Evolutionary conservation across 2,888 invertebrate genomes (phyloP).

Genomic region (Athripsodes cinereus): DNA sequence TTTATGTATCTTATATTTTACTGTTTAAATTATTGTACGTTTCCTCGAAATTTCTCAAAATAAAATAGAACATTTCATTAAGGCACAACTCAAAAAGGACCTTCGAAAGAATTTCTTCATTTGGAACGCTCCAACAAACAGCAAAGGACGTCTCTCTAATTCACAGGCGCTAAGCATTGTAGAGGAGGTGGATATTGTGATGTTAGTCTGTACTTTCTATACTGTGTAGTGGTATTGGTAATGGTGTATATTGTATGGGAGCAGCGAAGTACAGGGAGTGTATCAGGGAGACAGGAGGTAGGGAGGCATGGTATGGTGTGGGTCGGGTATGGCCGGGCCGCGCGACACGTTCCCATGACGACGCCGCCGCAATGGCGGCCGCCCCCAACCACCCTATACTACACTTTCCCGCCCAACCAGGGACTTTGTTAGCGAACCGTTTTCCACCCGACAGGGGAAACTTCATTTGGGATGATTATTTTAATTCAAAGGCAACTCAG

Average conservation of each 20-base stretch:
- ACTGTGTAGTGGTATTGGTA: too few relatives aligned
- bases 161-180: constrained; percentile 19
- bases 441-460: constrained; percentile 7
- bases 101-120: constrained; percentile 28
- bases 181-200: background rate
- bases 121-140: constrained; percentile 28
- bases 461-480: constrained; percentile 6
- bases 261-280: too few relatives aligned
- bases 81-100: constrained; percentile 19
- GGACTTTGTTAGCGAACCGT: constrained; percentile 14
- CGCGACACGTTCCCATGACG: constrained; percentile 40
- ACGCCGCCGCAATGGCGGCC: constrained; percentile 37
- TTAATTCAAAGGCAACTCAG: constrained; percentile 1
- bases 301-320: constrained; percentile 46
- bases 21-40: too few relatives aligned
- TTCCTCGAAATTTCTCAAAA: too few relatives aligned
- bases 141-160: constrained; percentile 28
- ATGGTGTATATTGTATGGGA: too few relatives aligned
- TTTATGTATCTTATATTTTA: too few relatives aligned
- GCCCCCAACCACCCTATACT: constrained; percentile 20
- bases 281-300: constrained; percentile 30
- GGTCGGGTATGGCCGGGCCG: constrained; percentile 38
- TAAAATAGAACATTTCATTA: too few relatives aligned
- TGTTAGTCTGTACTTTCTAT: too few relatives aligned
- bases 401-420: constrained; percentile 3